A percentile compares a stretch with the other conserved stretches of the same genome.
Conservation (phyloP, 2,113 vertebrate genomes). For the Ia io region DNA sequence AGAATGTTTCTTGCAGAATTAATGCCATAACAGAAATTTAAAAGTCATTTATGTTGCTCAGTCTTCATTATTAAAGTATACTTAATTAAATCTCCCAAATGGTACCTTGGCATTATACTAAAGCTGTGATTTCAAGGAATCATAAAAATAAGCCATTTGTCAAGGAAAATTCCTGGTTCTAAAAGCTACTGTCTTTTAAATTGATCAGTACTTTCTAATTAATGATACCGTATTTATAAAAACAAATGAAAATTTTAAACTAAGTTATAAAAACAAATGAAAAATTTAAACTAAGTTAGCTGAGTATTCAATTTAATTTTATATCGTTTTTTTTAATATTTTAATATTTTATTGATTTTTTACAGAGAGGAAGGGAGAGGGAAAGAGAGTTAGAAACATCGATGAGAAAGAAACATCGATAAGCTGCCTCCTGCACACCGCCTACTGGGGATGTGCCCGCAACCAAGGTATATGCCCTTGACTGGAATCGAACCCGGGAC, state of each 20-base stretch:
- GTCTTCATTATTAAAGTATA: slow-evolving; percentile 10
- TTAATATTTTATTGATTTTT: too few species aligned
- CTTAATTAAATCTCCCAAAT: slow-evolving; percentile 16
- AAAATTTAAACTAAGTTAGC: not conserved
- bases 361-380: too few species aligned
- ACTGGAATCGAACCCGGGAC: too few species aligned
- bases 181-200: not conserved
- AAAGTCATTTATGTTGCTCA: slow-evolving; percentile 7
- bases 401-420: too few species aligned
- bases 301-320: slow-evolving; percentile 17
- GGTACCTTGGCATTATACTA: not conserved
- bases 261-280: not conserved
- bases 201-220: not conserved
- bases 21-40: slow-evolving; percentile 41
- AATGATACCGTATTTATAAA: not conserved
- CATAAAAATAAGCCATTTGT: slow-evolving; percentile 14
- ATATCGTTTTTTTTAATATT: not conserved
- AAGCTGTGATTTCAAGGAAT: slow-evolving; percentile 17
- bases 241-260: slow-evolving; percentile 10
- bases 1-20: not conserved
- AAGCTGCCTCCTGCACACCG: too few species aligned
- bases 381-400: too few species aligned
- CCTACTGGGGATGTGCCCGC: too few species aligned
- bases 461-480: too few species aligned
- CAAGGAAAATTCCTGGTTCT: not conserved